Conservation (phyloP, 1,140 invertebrate species). For the Solen grandis region DNA sequence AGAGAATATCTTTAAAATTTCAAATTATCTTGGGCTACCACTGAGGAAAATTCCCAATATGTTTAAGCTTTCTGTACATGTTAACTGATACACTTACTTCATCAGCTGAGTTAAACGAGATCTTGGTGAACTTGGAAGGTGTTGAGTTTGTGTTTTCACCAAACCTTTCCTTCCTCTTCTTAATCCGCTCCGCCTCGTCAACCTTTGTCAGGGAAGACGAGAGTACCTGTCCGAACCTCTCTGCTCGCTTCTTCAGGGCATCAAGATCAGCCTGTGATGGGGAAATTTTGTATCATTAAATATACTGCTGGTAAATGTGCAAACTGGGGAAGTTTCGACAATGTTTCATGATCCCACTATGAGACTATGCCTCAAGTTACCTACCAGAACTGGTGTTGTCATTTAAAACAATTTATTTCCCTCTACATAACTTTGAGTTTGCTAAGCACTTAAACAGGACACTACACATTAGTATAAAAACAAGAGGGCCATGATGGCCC, state of each 20-base stretch:
- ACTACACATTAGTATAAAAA: no score
- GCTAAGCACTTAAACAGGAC: no score
- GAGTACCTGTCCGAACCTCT: slow-evolving; percentile 68
- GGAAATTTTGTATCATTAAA: no score
- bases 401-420: no score
- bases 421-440: no score
- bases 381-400: no score
- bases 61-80: neutral
- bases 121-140: slow-evolving; percentile 22
- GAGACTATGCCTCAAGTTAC: no score
- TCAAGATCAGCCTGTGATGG: slow-evolving; percentile 60
- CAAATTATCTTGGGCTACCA: neutral
- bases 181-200: slow-evolving; percentile 55
- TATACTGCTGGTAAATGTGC: no score
- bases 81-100: slow-evolving; percentile 15
- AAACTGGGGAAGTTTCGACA: no score
- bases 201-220: slow-evolving; percentile 65
- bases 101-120: slow-evolving; percentile 3
- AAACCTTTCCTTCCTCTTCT: slow-evolving; percentile 61
- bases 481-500: no score
- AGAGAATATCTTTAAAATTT: neutral
- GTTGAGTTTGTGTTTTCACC: slow-evolving; percentile 43
- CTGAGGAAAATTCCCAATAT: neutral
- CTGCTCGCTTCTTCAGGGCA: slow-evolving; percentile 70
- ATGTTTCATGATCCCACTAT: no score